Evolutionary conservation across 2,113 vertebrate genomes (phyloP).

Genomic region (Mesoclemmys tuberculata): DNA sequence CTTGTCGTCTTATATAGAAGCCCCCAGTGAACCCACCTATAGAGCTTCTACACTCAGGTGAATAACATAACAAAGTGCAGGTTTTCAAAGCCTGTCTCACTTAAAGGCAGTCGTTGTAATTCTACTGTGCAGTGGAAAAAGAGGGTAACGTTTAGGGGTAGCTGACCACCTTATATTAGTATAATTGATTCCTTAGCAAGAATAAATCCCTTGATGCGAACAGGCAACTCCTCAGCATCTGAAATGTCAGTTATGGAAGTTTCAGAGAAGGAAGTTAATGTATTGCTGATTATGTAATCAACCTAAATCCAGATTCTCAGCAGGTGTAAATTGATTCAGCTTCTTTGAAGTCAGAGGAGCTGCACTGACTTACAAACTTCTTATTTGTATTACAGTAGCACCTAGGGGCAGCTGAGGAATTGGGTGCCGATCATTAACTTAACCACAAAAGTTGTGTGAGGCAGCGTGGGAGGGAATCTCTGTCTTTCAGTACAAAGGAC

Average conservation of each 20-base stretch:
- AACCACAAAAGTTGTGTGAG: background rate
- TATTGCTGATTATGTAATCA: background rate
- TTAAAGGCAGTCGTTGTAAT: background rate
- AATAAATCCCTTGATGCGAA: background rate
- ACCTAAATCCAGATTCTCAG: background rate
- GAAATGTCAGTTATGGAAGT: background rate
- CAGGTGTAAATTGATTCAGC: background rate
- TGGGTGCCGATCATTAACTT: background rate
- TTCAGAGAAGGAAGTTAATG: background rate
- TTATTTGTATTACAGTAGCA: background rate
- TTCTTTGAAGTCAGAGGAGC: background rate
- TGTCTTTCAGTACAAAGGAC: background rate
- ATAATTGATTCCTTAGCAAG: background rate
- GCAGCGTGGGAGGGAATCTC: background rate
- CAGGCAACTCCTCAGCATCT: background rate
- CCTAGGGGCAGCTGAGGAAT: background rate
- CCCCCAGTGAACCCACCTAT: background rate
- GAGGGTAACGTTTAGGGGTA: background rate
- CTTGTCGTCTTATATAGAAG: background rate
- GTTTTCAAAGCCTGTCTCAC: background rate
- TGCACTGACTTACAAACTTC: rapidly evolving
- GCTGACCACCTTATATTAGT: background rate
- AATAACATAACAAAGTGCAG: background rate
- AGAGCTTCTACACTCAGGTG: background rate
- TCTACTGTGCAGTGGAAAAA: background rate